Evolutionary conservation across 2,888 invertebrate genomes (phyloP), one percentile per base, ranked within the genome.

Genomic region (Hemithea aestivaria): DNA sequence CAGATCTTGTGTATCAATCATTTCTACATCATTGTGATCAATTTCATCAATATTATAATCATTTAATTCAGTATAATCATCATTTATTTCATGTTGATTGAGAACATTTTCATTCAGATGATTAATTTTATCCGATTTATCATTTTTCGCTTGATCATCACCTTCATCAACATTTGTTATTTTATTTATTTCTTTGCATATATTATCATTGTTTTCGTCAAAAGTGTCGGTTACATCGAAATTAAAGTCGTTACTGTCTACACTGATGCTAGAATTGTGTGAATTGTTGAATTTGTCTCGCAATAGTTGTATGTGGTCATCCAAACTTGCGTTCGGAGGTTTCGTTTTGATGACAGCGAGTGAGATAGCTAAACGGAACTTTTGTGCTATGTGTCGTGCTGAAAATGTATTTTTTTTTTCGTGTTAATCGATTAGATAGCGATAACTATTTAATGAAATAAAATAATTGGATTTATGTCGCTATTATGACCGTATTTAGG

Each of bases 171-270:
- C 6, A n/a, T 24, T 20, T 12, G 12, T 41, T 10, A 7, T 31
- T 9, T 30, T 26, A n/a, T 36, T 39, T 7, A 8, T 10, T 10
- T 27, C 37, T 27, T 38, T 31, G 9, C 40, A 34, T 23, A 30
- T 29, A 37, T 40, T 34, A 23, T 39, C 35, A 35, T 50, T 31
- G 21, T 32, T 50, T 3, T 38, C 41, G 30, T 56, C 56, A 22
- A 36, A 30, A 40, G 41, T 38, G 38, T 55, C 40, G 28, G 48
- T 50, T 25, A 28, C 35, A n/a, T 59, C 53, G 6, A 69, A 42
- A 2, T 59, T 35, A 26, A 80, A 79, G 32, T 78, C 79, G 2
- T 74, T 70, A 42, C 73, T 78, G 31, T 62, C 62, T 0, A 73
- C 20, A 5, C 58, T 69, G 5, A 58, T 37, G 2, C 61, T 56